Base-by-base conservation (phyloP, 2,113 vertebrate genomes). In the Lampris incognitus region DNA sequence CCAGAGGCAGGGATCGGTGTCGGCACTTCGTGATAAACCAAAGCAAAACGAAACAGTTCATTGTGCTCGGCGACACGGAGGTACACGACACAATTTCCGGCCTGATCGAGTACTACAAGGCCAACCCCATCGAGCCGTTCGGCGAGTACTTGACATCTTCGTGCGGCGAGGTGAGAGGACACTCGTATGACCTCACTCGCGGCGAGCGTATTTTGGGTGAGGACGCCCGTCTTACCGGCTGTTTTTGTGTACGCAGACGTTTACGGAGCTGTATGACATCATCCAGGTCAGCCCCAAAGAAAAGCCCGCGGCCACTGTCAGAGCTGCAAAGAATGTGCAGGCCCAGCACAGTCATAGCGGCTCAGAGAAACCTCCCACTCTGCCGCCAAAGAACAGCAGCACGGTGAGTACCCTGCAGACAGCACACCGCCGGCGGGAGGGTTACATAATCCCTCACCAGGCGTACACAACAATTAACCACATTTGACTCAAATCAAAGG, bases 11-110 rank as follows among this genome's bases (percentile, higher is more conserved):
- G 0, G 93, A 96, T 64, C 92, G 95, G 2, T 97, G 94, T 78
- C 94, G 96, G 5, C 96, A 97, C 78, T 97, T 97, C 76, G 91
- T 96, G 72, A 96, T 97, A 74, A 95, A 85, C 76, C 94, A 95
- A 79, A 93, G 85, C 36, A 90, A 72, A 62, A 87, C 89, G 0
- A 92, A 95, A 4, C 89, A 92, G 48, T 95, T 95, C 71, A 76
- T 94, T 0, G 81, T 97, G n/a, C 90, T 91, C 0, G 96, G 96
- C 5, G 95, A 95, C 83, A 90, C 67, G 0, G 80, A 74, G 49
- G 89, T 74, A 13, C 95, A 96, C 0, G 0, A 81, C 46, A 94
- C 91, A 0, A 79, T 96, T n/a, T 85, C 91, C 0, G 92, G 91
- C 42, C 89, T 97, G 0, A 92, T 96, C 40, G 71, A 81, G 38